Base-by-base conservation (phyloP, 2,113 vertebrate genomes). In the Actenoides hombroni region DNA sequence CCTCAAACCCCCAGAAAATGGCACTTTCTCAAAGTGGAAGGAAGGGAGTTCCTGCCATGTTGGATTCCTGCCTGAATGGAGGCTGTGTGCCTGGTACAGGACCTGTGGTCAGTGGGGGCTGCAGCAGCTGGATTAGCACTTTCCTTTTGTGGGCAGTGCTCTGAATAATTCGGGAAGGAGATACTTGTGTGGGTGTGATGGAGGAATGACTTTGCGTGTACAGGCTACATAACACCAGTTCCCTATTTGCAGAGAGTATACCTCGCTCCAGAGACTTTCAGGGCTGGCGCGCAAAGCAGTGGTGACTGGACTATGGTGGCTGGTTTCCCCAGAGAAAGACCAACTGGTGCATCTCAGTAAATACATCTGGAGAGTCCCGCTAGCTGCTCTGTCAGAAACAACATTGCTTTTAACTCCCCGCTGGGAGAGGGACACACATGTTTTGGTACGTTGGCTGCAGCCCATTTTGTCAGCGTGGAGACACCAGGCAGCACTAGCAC, bases 21-120 rank as follows among this genome's bases (percentile, higher is more conserved):
- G 25, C 8, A 16, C 90, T 88, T 94, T 68, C 69, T 91, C 39
- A 4, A 29, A 61, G 54, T 59, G 46, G 53, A 61, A 91, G 74
- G 61, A 60, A 60, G 19, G 46, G 26, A 70, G 25, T 13, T 67
- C 11, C 46, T 73, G 31, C 10, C 29, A 10, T 13, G 0, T 6
- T 9, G 8, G 23, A 14, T 26, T 65, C 46, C 40, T 69, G 21
- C 29, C 80, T 49, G 57, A 56, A 37, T 0, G 8, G 42, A 76
- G 46, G 56, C 40, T 67, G 49, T 1, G 0, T 13, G 46, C 28
- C 18, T 71, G 51, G n/a, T 39, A 17, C 0, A 0, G 5, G 37
- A 37, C 0, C 0, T 11, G 54, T 53, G 70, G 51, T 69, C 26
- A 20, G 11, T 21, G 0, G 0, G 56, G 35, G 16, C 42, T 10